Percentiles rank a stretch among this genome's conserved stretches.
Evolutionary conservation across 2,113 vertebrate genomes (phyloP).

Genomic region (Eulemur rufifrons): DNA sequence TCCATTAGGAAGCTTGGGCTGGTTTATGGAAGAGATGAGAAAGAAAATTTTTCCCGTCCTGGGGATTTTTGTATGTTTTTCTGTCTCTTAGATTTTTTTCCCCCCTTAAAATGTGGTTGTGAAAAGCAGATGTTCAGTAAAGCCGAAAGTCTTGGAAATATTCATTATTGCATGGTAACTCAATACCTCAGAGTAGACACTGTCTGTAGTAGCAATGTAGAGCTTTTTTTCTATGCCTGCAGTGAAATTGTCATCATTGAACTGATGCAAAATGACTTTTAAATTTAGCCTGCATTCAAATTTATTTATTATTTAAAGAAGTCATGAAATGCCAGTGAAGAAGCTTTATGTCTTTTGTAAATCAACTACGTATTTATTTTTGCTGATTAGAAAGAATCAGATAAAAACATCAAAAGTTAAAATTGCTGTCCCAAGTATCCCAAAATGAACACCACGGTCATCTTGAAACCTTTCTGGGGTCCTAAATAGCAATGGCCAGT

Average conservation of each 20-base stretch:
- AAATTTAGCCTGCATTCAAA: background rate
- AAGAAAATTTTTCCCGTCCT: conserved; percentile 18
- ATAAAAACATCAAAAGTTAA: conserved; percentile 61
- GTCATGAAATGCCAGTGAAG: background rate
- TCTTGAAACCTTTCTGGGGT: conserved; percentile 42
- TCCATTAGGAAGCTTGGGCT: background rate
- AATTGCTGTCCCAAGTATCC: conserved; percentile 54
- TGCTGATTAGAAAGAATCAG: conserved; percentile 36
- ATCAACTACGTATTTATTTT: conserved; percentile 67
- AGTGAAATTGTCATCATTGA: background rate
- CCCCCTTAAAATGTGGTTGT: conserved; percentile 64
- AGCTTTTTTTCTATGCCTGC: background rate
- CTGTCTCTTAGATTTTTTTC: conserved; percentile 63
- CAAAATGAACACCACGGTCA: conserved; percentile 44
- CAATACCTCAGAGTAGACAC: background rate
- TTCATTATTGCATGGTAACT: background rate
- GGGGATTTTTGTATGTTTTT: conserved; percentile 61
- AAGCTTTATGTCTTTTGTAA: conserved; percentile 20
- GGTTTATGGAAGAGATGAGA: conserved; percentile 49
- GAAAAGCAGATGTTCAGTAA: conserved; percentile 73
- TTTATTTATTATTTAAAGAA: conserved; percentile 36
- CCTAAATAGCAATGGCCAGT: conserved; percentile 55
- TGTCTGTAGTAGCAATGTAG: background rate
- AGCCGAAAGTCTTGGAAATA: conserved; percentile 61
- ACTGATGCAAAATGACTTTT: background rate